Evolutionary conservation across 1,140 invertebrate genomes (phyloP), one percentile per base, ranked within the genome.

Genomic region (Drosophila setifemur): DNA sequence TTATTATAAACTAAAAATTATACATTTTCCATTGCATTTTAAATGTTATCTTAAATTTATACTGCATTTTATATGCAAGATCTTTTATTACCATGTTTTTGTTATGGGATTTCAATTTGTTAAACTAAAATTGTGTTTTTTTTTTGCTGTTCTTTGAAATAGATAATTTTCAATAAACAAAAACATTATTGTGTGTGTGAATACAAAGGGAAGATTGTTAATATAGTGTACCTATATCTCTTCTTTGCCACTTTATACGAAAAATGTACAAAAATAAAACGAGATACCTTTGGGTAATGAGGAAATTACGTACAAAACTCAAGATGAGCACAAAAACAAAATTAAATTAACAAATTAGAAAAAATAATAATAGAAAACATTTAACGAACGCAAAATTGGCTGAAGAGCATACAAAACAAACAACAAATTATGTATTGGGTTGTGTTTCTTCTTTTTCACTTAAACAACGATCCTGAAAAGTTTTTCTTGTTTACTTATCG

Each of bases 1-100:
- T 68, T 68, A 55, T 53, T 50, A 71, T 79, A 77, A 85, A 78
- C 73, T 78, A 83, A 52, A 83, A 83, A 74, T 79, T 79, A 79
- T 85, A 79, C 60, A 85, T 40, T 86, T 73, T 63, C 53, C 63
- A 69, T 69, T 37, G 52, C 75, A 52, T 64, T 45, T 69, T 73
- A 66, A 78, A 58, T 66, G 48, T 86, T 71, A 79, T 79, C 79
- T 85, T 85, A 85, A 53, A 48, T 43, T 47, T 78, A 85, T 67
- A 58, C 54, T 74, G 79, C 44, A 54, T 64, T 60, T 83, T 61
- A 44, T 71, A 39, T 68, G 58, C 58, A 52, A 5, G 1, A 35
- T 83, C 25, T 66, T 78, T 73, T 67, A 74, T 78, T 55, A 83
- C 78, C 79, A 78, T 18, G 54, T 54, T 78, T 48, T 40, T 40